Conservation (phyloP, 1,140 invertebrate species). For the Caenorhabditis inopinata region DNA sequence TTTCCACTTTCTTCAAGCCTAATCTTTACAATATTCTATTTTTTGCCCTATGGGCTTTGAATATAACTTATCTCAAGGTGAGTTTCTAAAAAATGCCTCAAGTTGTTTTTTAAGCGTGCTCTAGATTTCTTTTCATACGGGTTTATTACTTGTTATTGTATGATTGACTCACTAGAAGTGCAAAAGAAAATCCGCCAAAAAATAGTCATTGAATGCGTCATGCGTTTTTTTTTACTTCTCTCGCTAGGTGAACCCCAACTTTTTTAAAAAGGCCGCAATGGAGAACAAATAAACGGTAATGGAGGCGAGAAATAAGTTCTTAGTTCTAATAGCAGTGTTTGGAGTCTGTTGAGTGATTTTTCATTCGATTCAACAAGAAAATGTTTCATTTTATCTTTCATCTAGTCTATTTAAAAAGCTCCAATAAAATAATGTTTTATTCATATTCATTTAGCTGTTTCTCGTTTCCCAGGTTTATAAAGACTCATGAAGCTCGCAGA, state of each 20-base stretch:
- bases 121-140: too few species aligned
- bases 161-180: neutral
- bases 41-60: slow-evolving; percentile 56
- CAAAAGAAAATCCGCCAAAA: neutral
- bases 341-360: too few species aligned
- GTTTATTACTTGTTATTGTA: neutral
- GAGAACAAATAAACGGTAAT: neutral
- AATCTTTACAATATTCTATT: slow-evolving; percentile 58
- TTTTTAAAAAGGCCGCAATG: neutral
- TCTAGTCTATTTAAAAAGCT: too few species aligned
- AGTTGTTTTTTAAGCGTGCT: slow-evolving; percentile 12
- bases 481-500: too few species aligned
- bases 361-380: too few species aligned
- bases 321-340: too few species aligned
- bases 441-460: too few species aligned
- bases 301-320: neutral
- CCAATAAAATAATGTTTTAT: too few species aligned
- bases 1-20: slow-evolving; percentile 43
- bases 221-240: too few species aligned
- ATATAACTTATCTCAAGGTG: slow-evolving; percentile 55
- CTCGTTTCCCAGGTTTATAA: too few species aligned
- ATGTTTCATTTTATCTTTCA: too few species aligned
- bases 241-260: too few species aligned
- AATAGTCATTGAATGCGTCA: neutral
- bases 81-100: neutral